Evolutionary conservation across 2,888 invertebrate species (phyloP), one percentile per base, ranked within the genome.

Genomic region (Metalampra italica): DNA sequence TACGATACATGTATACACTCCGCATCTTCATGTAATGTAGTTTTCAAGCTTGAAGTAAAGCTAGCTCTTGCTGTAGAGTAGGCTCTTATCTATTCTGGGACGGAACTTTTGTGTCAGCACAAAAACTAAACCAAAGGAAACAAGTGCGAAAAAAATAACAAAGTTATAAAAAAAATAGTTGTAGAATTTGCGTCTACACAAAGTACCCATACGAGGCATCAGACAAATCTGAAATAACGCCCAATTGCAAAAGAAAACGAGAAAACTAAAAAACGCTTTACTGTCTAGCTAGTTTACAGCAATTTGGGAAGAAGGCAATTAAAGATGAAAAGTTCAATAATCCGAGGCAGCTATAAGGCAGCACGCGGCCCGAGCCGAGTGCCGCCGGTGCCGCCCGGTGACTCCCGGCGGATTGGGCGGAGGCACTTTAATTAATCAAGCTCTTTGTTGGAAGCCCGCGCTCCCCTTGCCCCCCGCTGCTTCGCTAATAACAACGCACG

Each of bases 371-470:
- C 32, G 36, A 22, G 3, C 22, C 22, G 22, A 22, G 22, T 22
- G 22, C 22, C 22, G n/a, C n/a, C 3, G 8, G n/a, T n/a, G 36
- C 36, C 11, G 9, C 49, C 56, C n/a, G n/a, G n/a, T n/a, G 49
- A 47, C 64, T 82, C 85, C 83, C 84, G 56, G 62, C 55, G 84
- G 85, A 72, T 78, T 66, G 78, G 84, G 82, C 70, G 79, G 78
- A 75, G 78, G 85, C 80, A 82, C 82, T 86, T 86, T 86, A 88
- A 88, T 88, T 88, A 88, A 88, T 84, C 79, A 83, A 78, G 73
- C 81, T 75, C 84, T 82, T 82, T 81, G 84, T 81, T 71, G 75
- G 73, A 73, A 68, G 69, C 65, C 64, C 65, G 54, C 62, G 63
- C 71, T 60, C 75, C 59, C 75, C 78, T 63, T 71, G 61, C 75